Evolutionary conservation across 2,797 vertebrate species (phyloP).

Genomic region (Anas bahamensis): DNA sequence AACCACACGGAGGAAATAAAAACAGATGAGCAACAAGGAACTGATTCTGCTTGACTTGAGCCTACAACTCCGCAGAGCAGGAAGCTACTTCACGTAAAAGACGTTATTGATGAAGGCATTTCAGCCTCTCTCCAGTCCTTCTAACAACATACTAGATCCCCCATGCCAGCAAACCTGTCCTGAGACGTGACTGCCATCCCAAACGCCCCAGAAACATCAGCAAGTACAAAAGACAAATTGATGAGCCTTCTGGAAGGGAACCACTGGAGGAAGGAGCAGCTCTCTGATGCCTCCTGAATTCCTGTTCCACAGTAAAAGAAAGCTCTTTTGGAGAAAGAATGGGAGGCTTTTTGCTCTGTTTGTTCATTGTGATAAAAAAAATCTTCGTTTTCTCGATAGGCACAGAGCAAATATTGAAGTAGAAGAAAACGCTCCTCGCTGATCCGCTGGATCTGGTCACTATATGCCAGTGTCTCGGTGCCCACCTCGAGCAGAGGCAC

Average conservation of each 20-base stretch:
- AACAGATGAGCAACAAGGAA: slow-evolving; percentile 58
- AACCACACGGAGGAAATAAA: slow-evolving; percentile 56
- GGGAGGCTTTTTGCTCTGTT: slow-evolving; percentile 18
- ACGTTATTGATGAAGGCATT: slow-evolving; percentile 61
- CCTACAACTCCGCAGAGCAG: slow-evolving; percentile 11
- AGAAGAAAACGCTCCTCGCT: background rate
- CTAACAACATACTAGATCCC: slow-evolving; percentile 49
- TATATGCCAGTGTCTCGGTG: background rate
- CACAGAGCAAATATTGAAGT: slow-evolving; percentile 54
- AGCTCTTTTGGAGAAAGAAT: slow-evolving; percentile 14
- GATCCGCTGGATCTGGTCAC: background rate
- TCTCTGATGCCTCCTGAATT: background rate
- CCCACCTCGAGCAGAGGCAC: background rate
- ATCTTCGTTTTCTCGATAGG: slow-evolving; percentile 2
- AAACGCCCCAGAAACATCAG: slow-evolving; percentile 20
- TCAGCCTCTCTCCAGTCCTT: slow-evolving; percentile 33
- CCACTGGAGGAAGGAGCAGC: slow-evolving; percentile 20
- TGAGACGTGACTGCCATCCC: slow-evolving; percentile 60
- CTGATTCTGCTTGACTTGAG: slow-evolving; percentile 47
- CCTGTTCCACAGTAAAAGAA: slow-evolving; percentile 9
- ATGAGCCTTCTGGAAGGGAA: slow-evolving; percentile 54
- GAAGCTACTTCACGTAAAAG: slow-evolving; percentile 64
- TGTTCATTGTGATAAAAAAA: slow-evolving; percentile 47
- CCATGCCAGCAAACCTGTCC: slow-evolving; percentile 53
- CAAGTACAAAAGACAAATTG: slow-evolving; percentile 64